Conservation (phyloP, 1,140 invertebrate genomes). For the Panulirus ornatus region DNA sequence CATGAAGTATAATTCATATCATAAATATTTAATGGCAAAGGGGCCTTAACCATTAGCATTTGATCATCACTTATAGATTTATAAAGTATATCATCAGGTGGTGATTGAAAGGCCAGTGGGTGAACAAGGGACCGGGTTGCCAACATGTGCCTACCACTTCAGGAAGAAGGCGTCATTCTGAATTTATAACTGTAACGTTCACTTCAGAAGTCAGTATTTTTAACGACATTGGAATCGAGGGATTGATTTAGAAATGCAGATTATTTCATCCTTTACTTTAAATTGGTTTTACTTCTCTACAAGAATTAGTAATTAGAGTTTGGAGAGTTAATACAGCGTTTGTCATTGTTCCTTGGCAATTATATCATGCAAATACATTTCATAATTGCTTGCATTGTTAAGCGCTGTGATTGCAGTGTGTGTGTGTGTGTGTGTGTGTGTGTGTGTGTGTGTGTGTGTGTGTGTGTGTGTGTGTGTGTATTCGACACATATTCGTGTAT, state of each 20-base stretch:
- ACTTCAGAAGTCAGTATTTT: no score
- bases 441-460: neutral
- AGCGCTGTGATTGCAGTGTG: slow-evolving; percentile 44
- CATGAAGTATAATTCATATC: no score
- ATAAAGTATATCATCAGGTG: no score
- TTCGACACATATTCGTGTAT: neutral
- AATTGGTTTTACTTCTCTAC: slow-evolving; percentile 41
- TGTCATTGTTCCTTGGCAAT: slow-evolving; percentile 48
- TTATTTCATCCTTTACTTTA: slow-evolving; percentile 29
- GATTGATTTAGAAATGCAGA: slow-evolving; percentile 43
- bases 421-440: slow-evolving; percentile 24
- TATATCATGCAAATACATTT: slow-evolving; percentile 63
- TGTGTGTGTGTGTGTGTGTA: neutral
- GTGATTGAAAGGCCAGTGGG: no score
- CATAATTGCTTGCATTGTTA: slow-evolving; percentile 67
- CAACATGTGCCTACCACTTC: no score
- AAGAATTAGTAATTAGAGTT: slow-evolving; percentile 57
- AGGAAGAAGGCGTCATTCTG: no score
- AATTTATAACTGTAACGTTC: no score
- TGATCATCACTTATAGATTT: no score
- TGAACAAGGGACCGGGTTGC: no score
- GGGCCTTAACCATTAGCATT: no score
- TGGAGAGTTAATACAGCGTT: slow-evolving; percentile 58
- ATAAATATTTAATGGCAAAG: no score
- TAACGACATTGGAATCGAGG: slow-evolving; percentile 32